A percentile compares a stretch with the other conserved stretches of the same genome.
Conservation (phyloP, 2,888 invertebrate genomes). For the Meta bourneti region DNA sequence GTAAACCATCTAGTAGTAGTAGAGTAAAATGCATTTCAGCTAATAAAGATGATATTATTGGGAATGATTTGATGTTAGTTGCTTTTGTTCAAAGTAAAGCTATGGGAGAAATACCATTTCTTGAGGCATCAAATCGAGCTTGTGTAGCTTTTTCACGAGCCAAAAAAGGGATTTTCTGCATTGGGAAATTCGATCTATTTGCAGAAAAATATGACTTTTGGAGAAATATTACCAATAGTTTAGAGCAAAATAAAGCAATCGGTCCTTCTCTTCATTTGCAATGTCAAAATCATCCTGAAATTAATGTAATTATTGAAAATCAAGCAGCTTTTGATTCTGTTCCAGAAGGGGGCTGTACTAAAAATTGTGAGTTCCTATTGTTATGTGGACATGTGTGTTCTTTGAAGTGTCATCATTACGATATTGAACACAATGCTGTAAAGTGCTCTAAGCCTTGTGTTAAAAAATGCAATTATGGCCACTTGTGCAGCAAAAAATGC, state of each 20-base stretch:
- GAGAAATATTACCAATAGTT: slow-evolving; percentile 60
- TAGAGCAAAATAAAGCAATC: slow-evolving; percentile 51
- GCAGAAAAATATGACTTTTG: slow-evolving; percentile 70
- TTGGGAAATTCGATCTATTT: slow-evolving; percentile 76
- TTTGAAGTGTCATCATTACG: slow-evolving; percentile 77
- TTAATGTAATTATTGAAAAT: slow-evolving; percentile 23
- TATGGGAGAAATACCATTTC: slow-evolving; percentile 79
- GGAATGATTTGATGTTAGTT: too few species aligned
- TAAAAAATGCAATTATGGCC: slow-evolving; percentile 39
- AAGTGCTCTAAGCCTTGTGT: slow-evolving; percentile 59
- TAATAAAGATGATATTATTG: not conserved
- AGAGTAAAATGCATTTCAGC: not conserved
- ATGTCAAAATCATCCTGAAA: slow-evolving; percentile 74
- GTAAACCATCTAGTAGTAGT: not conserved
- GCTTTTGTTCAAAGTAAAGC: too few species aligned
- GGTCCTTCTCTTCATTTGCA: slow-evolving; percentile 58
- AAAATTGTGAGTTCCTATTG: slow-evolving; percentile 79
- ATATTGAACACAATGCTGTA: slow-evolving; percentile 46
- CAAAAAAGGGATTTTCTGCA: slow-evolving; percentile 76
- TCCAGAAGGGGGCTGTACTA: slow-evolving; percentile 79
- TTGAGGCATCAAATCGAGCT: slow-evolving; percentile 79
- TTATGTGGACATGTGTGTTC: slow-evolving; percentile 81
- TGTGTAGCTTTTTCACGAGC: slow-evolving; percentile 78
- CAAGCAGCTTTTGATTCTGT: slow-evolving; percentile 64
- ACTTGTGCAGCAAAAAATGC: slow-evolving; percentile 64